Base-by-base conservation (phyloP, 2,113 vertebrate species). In the Microcebus murinus region DNA sequence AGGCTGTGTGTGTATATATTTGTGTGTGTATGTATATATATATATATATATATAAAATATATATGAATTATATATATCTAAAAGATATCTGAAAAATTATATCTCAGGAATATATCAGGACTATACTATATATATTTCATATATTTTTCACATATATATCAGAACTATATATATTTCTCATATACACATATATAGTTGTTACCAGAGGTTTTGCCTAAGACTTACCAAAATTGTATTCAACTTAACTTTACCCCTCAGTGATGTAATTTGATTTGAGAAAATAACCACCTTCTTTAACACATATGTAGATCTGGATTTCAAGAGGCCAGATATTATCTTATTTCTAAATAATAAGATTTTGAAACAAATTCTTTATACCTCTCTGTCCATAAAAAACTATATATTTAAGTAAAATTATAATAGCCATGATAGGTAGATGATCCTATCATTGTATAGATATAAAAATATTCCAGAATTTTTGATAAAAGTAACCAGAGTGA, bases 401-500 rank as follows among this genome's bases (percentile, higher is more conserved):
- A 42, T 85, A 57, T 80, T 3, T 45, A 67, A 94, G 6, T 76
- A 4, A 84, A 42, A 57, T 74, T 10, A 13, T 20, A 84, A 90
- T n/a, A n/a, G 11, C 7, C 5, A 55, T 1, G 6, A n/a, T 74
- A 80, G 45, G 13, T 59, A 68, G 25, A 67, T 74, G 27, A 57
- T 57, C 4, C 18, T 67, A 23, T 79, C 50, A 83, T 73, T 92
- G 12, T 36, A 27, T 67, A 79, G 9, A 21, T 92, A 45, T 52
- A 39, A 79, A 89, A 94, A 68, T 73, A 65, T n/a, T 80, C 10
- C 14, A 67, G 31, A 57, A 80, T 55, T 88, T 92, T 94, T n/a
- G 0, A 65, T 65, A 20, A 84, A 84, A 73, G 6, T 1, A 59
- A 10, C 8, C 42, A 91, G 6, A 87, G 4, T 82, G 45, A 52